Percentiles rank a stretch among this genome's conserved stretches.
Evolutionary conservation across 2,113 vertebrate species (phyloP).

Genomic region (Nothocercus julius): DNA sequence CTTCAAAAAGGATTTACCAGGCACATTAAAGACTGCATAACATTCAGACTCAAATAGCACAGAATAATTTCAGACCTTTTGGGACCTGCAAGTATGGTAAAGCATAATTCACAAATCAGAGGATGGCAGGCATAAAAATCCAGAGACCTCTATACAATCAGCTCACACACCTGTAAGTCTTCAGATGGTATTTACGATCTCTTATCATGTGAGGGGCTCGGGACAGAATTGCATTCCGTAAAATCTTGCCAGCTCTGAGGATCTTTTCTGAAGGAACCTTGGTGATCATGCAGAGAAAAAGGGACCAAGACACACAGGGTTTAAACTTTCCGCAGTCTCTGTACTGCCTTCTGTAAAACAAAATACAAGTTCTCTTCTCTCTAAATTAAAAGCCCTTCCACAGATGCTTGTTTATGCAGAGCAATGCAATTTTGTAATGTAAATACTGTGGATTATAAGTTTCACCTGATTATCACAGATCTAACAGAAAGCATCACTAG

Average conservation of each 20-base stretch:
- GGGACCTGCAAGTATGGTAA: neutral
- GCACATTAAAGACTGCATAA: constrained; percentile 41
- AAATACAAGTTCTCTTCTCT: neutral
- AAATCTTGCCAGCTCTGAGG: constrained; percentile 88
- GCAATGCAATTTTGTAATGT: neutral
- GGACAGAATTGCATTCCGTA: constrained; percentile 89
- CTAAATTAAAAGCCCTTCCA: neutral
- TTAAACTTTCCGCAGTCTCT: constrained; percentile 9
- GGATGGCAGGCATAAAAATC: constrained; percentile 31
- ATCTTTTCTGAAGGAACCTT: constrained; percentile 97
- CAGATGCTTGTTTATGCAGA: neutral
- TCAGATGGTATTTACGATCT: constrained; percentile 97
- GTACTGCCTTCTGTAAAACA: constrained; percentile 37
- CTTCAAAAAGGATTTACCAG: constrained; percentile 31
- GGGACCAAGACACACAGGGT: constrained; percentile 27
- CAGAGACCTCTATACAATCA: constrained; percentile 33
- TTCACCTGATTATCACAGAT: neutral
- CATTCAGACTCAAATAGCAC: constrained; percentile 41
- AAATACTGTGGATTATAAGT: neutral
- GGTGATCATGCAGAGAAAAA: constrained; percentile 17
- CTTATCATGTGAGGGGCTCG: constrained; percentile 96
- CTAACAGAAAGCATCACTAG: constrained; percentile 13
- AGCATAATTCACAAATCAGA: constrained; percentile 22
- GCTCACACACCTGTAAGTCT: constrained; percentile 90
- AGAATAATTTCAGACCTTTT: constrained; percentile 33